Percentiles rank a stretch among this genome's conserved stretches.
Conservation (phyloP, 2,797 vertebrate species). For the Lepilemur septentrionalis region DNA sequence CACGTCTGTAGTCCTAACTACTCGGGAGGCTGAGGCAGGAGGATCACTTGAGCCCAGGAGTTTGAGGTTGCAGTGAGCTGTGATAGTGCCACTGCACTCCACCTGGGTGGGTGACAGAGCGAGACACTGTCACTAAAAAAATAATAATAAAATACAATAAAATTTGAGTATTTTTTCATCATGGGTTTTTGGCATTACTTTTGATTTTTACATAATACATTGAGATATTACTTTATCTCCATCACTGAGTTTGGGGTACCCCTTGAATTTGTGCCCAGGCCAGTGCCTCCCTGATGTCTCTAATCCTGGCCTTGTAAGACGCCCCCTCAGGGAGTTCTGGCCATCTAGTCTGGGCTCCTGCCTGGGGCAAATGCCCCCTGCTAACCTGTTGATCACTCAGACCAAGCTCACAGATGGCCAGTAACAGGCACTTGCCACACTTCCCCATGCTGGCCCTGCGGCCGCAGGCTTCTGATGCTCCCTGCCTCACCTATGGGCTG, state of each 20-base stretch:
- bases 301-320: neutral
- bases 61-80: neutral
- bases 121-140: neutral
- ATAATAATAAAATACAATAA: neutral
- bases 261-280: neutral
- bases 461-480: neutral
- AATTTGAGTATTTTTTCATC: neutral
- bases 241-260: neutral
- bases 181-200: neutral
- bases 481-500: neutral
- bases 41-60: neutral
- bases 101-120: neutral
- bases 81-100: neutral
- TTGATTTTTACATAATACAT: neutral
- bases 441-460: neutral
- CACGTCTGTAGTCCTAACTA: neutral
- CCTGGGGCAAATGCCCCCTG: neutral
- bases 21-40: neutral
- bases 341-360: neutral
- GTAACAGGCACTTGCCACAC: neutral
- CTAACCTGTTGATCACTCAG: neutral
- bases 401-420: neutral
- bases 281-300: neutral
- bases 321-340: too few relatives aligned
- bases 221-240: neutral